These are phyloP conservation scores for Nebria brevicollis DNA, from an alignment of 2,888 invertebrate species.

Conservation along the genomic window DNA sequence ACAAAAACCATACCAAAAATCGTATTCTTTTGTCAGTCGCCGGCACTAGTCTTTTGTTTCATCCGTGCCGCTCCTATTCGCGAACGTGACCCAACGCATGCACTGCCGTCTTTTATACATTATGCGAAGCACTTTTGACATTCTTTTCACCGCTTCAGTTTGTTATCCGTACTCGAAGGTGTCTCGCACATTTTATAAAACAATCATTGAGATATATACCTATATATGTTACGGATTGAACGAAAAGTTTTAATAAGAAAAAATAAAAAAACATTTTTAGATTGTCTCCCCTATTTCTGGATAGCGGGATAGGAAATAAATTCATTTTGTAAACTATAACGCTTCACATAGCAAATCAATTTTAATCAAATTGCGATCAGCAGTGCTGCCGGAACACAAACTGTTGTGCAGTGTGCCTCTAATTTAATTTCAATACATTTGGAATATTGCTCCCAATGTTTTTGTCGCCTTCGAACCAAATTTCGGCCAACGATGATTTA, in stretches of 20 bases:
- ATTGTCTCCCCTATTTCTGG: not conserved
- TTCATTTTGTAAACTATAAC: not conserved
- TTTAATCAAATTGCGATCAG: conserved; percentile 42
- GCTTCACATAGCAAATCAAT: conserved; percentile 41
- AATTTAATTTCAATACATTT: conserved; percentile 47
- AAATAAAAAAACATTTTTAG: no score
- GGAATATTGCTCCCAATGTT: conserved; percentile 39
- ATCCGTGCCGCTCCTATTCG: not conserved
- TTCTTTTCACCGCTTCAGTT: not conserved
- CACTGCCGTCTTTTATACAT: not conserved
- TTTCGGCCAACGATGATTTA: conserved; percentile 38
- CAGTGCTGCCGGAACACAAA: not conserved
- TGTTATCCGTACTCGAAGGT: not conserved
- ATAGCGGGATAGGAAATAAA: not conserved
- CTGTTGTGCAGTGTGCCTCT: conserved; percentile 24
- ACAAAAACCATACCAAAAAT: conserved; percentile 22
- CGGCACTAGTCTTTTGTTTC: conserved; percentile 36
- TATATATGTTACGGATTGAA: no score
- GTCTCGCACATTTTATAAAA: not conserved
- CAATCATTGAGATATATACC: no score
- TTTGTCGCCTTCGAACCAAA: conserved; percentile 34
- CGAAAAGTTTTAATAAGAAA: no score
- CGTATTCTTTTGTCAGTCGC: conserved; percentile 38
- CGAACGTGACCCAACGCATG: not conserved
- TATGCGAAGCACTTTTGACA: not conserved